These are phyloP conservation scores for Patiria miniata DNA, from an alignment of 35 echinoderm and acorn worm genomes.

Conservation along the genomic window DNA sequence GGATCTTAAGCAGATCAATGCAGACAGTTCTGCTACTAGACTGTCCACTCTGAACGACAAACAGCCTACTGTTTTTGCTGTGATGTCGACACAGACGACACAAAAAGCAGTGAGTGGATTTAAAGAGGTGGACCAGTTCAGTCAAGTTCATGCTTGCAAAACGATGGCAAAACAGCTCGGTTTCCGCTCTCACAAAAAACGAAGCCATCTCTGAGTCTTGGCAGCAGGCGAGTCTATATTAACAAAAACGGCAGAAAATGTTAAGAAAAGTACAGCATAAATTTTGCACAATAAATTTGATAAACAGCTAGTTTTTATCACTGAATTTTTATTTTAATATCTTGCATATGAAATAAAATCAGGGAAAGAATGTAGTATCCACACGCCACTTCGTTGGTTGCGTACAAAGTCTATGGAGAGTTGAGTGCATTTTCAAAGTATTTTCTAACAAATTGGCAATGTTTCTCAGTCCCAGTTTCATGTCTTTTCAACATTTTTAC, in stretches of 20 bases:
- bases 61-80: background rate
- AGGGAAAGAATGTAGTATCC: too few relatives aligned
- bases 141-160: slow-evolving; percentile 75
- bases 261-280: background rate
- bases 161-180: slow-evolving; percentile 76
- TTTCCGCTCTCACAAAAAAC: slow-evolving; percentile 72
- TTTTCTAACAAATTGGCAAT: too few relatives aligned
- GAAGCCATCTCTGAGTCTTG: slow-evolving; percentile 55
- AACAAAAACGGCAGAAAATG: background rate
- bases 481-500: too few relatives aligned
- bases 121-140: slow-evolving; percentile 68
- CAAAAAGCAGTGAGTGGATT: slow-evolving; percentile 74
- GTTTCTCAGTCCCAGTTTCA: too few relatives aligned
- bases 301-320: too few relatives aligned
- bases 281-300: background rate
- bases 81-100: slow-evolving; percentile 21
- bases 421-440: too few relatives aligned
- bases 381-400: too few relatives aligned
- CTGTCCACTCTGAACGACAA: background rate
- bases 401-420: too few relatives aligned
- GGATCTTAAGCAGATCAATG: slow-evolving; percentile 45
- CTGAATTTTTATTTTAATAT: too few relatives aligned
- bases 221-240: slow-evolving; percentile 59
- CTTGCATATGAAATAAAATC: too few relatives aligned
- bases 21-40: background rate